Base-by-base conservation (phyloP, 2,797 vertebrate species). In the Glossophaga mutica region DNA sequence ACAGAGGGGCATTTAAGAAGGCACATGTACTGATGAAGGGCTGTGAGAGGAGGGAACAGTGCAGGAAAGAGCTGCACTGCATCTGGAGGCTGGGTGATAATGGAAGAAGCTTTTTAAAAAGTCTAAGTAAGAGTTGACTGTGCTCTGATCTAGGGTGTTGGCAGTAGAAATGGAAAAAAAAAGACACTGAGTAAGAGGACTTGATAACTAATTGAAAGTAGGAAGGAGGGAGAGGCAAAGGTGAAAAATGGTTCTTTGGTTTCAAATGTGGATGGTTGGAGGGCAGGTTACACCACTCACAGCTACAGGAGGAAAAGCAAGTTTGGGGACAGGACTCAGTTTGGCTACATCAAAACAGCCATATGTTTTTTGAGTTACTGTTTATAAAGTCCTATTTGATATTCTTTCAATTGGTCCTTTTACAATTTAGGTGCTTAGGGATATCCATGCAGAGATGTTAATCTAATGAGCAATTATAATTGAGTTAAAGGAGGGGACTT, bases 111-210 rank as follows among this genome's bases (percentile, higher is more conserved):
- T 82, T 62, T 95, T 85, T 50, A 65, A 94, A 76, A 95, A 79
- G 81, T 91, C 37, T 52, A 34, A 48, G 59, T 83, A 39, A 87
- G 91, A 74, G 89, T 50, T 81, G 85, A 67, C 55, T 46, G 77
- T 93, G 87, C 87, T 94, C 55, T 92, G 88, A 96, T 95, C 95
- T 95, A 91, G 94, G 46, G 83, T 85, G 67, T 71, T 98, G 97
- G 97, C 92, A 89, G 48, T 68, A 91, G 59, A 91, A 74, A 81
- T 90, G 97, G 96, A 97, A 97, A 97, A 97, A 97, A 94, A 96
- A 87, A 70, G 65, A 94, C 79, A 95, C 94, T 93, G 71, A 97
- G 71, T 44, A 93, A 96, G 88, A 89, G 70, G 93, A 55, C 91
- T 85, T 92, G 86, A 87, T 95, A 96, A 77, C 57, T 89, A 86